A percentile compares a stretch with the other conserved stretches of the same genome.
Conservation (phyloP, 1,140 invertebrate species). For the Plectrocnemia conspersa region DNA sequence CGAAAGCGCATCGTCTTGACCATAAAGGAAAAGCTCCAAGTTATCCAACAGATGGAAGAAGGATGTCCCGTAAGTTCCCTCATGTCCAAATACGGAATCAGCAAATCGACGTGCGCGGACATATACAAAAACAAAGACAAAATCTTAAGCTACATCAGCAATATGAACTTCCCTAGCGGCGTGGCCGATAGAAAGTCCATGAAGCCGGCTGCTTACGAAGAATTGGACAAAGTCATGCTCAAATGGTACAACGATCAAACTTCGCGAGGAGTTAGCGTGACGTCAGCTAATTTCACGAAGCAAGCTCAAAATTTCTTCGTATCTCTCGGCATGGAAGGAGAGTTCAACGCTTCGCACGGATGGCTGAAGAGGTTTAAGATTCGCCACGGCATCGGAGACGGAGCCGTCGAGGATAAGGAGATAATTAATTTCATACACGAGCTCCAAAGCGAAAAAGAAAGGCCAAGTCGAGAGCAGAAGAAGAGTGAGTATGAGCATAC, state of each 20-base stretch:
- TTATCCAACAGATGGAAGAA: constrained; percentile 18
- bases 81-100: constrained; percentile 12
- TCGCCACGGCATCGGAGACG: constrained; percentile 26
- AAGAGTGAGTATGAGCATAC: too few species aligned
- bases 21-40: constrained; percentile 20
- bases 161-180: constrained; percentile 1
- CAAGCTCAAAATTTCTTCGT: constrained; percentile 11
- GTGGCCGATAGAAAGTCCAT: constrained; percentile 17
- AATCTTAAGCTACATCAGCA: constrained; percentile 4
- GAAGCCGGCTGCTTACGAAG: constrained; percentile 22
- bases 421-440: too few species aligned
- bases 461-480: too few species aligned
- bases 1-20: constrained; percentile 17
- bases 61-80: constrained; percentile 4
- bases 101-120: constrained; percentile 14
- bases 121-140: constrained; percentile 20
- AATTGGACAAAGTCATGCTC: constrained; percentile 19
- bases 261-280: constrained; percentile 7
- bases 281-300: too few species aligned
- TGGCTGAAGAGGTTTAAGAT: constrained; percentile 27
- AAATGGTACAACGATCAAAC: constrained; percentile 22
- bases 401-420: too few species aligned
- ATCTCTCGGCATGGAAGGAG: constrained; percentile 11
- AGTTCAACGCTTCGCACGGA: constrained; percentile 16
- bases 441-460: too few species aligned